These are phyloP conservation scores for Lepilemur ruficaudatus DNA, from an alignment of 2,797 vertebrate species.

Conservation along the genomic window DNA sequence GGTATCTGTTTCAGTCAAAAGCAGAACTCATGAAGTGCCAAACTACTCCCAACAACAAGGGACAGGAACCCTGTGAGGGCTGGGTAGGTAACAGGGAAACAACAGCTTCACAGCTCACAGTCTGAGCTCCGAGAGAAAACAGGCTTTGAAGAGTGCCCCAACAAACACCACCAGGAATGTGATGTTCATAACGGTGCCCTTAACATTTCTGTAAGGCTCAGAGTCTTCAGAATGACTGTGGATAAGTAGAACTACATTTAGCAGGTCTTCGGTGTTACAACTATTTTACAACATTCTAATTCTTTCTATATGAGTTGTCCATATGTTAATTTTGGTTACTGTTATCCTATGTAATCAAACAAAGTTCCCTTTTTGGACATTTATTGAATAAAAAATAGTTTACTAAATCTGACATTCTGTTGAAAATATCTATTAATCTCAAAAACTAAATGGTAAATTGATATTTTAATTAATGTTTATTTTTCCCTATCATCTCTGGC, in stretches of 20 bases:
- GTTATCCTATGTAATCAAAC: neutral
- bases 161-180: neutral
- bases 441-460: neutral
- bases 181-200: neutral
- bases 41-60: neutral
- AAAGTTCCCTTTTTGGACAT: neutral
- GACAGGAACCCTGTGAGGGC: neutral
- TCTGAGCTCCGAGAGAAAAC: neutral
- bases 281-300: neutral
- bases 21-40: neutral
- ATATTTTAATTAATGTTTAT: neutral
- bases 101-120: rapidly evolving
- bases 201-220: neutral
- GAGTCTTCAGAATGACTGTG: neutral
- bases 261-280: neutral
- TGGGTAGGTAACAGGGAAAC: rapidly evolving
- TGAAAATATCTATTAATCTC: neutral
- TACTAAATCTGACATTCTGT: neutral
- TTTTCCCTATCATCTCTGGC: neutral
- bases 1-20: neutral
- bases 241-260: neutral
- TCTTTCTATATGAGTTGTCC: neutral
- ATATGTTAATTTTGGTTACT: neutral
- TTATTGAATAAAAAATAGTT: conserved; percentile 1
- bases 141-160: neutral